Conservation (phyloP, 2,113 vertebrate genomes). For the Ancistrus triradiatus region DNA sequence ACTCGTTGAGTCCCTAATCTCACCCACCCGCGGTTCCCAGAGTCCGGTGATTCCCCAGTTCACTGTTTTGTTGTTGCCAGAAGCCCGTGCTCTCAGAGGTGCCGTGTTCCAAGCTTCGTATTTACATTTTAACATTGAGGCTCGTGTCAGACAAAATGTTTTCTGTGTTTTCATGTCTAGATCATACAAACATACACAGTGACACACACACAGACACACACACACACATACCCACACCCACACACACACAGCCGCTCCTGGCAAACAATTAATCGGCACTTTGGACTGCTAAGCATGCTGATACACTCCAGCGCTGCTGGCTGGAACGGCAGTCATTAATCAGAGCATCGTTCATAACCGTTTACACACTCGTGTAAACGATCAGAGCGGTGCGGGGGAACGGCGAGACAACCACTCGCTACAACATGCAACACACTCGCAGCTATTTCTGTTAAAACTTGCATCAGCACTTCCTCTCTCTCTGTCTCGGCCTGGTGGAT, state of each 20-base stretch:
- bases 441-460: constrained; percentile 53
- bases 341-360: constrained; percentile 60
- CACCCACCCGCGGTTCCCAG: too few relatives aligned
- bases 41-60: too few relatives aligned
- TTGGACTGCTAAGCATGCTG: constrained; percentile 58
- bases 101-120: too few relatives aligned
- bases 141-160: too few relatives aligned
- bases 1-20: too few relatives aligned
- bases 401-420: background rate
- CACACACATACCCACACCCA: too few relatives aligned
- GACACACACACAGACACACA: background rate
- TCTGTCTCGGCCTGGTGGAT: background rate
- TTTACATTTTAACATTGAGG: too few relatives aligned
- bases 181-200: background rate
- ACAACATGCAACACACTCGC: constrained; percentile 38
- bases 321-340: constrained; percentile 53
- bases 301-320: constrained; percentile 49
- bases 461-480: constrained; percentile 52
- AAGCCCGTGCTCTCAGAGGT: too few relatives aligned
- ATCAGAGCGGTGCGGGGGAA: background rate
- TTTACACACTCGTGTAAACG: constrained; percentile 37
- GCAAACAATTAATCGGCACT: constrained; percentile 62
- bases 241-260: constrained; percentile 34
- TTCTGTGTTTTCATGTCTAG: too few relatives aligned
- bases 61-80: too few relatives aligned